A percentile compares a stretch with the other conserved stretches of the same genome.
Conservation (phyloP, 2,888 invertebrate species). For the Keiferia lycopersicella region DNA sequence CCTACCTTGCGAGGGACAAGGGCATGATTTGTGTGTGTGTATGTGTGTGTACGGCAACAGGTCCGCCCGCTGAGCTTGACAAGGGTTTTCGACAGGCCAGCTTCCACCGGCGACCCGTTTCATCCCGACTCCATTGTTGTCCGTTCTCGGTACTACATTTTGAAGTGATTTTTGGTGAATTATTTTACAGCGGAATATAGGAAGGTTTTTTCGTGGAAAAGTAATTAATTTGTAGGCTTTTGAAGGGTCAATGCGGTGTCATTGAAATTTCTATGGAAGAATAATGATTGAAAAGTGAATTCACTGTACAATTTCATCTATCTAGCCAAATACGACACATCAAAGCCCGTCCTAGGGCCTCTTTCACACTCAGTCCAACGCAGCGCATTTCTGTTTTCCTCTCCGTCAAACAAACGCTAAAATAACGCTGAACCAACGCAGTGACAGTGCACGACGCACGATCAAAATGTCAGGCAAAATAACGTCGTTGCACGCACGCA, state of each 20-base stretch:
- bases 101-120: not conserved
- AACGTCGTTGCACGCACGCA: no score
- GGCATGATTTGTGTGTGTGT: no score
- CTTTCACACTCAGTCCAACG: no score
- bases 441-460: no score
- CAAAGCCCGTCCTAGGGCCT: not conserved
- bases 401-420: no score
- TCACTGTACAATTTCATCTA: no score
- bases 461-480: no score
- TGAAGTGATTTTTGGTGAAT: conserved; percentile 1
- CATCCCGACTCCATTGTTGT: not conserved
- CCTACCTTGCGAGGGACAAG: no score
- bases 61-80: conserved; percentile 34
- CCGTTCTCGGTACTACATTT: not conserved
- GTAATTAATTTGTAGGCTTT: not conserved
- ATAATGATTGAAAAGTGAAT: not conserved
- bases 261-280: not conserved
- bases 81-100: conserved; percentile 38
- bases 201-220: not conserved
- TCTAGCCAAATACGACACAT: no score
- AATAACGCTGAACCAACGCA: no score
- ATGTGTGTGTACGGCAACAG: conserved; percentile 47
- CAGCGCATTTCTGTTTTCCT: no score
- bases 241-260: not conserved
- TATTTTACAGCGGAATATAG: not conserved